Evolutionary conservation across 2,888 invertebrate genomes (phyloP).

Genomic region (Rhagonycha lutea): DNA sequence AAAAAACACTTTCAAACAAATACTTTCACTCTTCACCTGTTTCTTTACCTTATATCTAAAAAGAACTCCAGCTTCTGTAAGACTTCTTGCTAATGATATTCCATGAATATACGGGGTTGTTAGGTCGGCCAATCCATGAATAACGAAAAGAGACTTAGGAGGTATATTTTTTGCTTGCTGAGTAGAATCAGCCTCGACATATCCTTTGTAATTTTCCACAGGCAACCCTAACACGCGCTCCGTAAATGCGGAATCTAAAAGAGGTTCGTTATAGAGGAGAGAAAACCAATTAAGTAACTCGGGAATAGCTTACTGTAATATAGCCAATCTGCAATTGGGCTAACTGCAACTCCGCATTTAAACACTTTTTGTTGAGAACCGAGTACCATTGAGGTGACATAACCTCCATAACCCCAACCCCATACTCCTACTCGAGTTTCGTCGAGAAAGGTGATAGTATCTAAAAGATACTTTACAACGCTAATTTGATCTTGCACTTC

Average conservation of each 20-base stretch:
- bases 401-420: conserved; percentile 98
- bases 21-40: too few relatives aligned
- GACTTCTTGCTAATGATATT: conserved; percentile 83
- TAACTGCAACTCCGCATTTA: conserved; percentile 92
- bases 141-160: conserved; percentile 82
- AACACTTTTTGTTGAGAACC: conserved; percentile 83
- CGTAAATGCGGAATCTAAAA: conserved; percentile 90
- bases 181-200: conserved; percentile 90
- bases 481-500: conserved; percentile 75
- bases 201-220: conserved; percentile 85
- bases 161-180: conserved; percentile 87
- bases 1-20: not conserved
- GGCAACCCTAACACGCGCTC: conserved; percentile 90
- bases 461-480: conserved; percentile 81
- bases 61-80: conserved; percentile 85
- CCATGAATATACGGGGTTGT: conserved; percentile 94
- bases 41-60: conserved; percentile 85
- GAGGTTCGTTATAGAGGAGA: too few relatives aligned
- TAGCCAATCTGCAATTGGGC: conserved; percentile 94
- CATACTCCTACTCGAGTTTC: conserved; percentile 88
- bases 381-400: conserved; percentile 89
- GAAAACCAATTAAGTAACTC: not conserved
- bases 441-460: conserved; percentile 83
- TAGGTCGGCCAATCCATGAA: conserved; percentile 92
- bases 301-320: conserved; percentile 80